Base-by-base conservation (phyloP, 2,113 vertebrate species). In the Lycaon pictus region DNA sequence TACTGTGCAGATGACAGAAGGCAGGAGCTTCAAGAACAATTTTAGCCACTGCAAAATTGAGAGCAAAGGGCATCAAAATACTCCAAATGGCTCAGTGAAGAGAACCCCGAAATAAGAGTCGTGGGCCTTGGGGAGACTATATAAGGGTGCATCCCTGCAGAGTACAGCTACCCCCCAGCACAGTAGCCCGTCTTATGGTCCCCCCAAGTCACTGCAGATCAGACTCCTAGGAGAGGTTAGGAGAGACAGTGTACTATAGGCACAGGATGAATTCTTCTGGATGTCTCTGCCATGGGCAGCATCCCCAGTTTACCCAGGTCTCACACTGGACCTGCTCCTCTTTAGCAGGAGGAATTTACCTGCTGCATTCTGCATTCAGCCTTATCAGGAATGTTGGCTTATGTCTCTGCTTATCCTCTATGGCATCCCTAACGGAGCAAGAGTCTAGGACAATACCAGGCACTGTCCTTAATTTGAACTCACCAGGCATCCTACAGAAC, bases 191-290 rank as follows among this genome's bases (percentile, higher is more conserved):
- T 32, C 17, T 81, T 67, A 53, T 15, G 56, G 9, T 27, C 67
- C 71, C 32, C n/a, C 16, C 19, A 15, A 11, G 20, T 13, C 37
- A 15, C n/a, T 74, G 3, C 13, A 58, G 35, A 76, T 7, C 5
- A 32, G 62, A 48, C 7, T 4, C 35, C 43, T 62, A 13, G 27
- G 32, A 16, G 32, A 53, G 13, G 7, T 11, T 32, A 29, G 16
- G 13, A 2, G 3, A 22, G 0, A 5, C 3, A 3, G 9, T 20
- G 58, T 13, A 20, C 37, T 27, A 7, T 32, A 11, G 32, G 6
- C 43, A 74, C 62, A 60, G 53, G 43, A 79, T 29, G 53, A 77
- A 55, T 62, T 71, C 27, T 25, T 56, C 22, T 6, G 20, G 51
- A 56, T 48, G 27, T 3, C 16, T 53, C 56, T 53, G 60, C 53